Evolutionary conservation across 2,113 vertebrate genomes (phyloP).

Genomic region (Papio anubis): DNA sequence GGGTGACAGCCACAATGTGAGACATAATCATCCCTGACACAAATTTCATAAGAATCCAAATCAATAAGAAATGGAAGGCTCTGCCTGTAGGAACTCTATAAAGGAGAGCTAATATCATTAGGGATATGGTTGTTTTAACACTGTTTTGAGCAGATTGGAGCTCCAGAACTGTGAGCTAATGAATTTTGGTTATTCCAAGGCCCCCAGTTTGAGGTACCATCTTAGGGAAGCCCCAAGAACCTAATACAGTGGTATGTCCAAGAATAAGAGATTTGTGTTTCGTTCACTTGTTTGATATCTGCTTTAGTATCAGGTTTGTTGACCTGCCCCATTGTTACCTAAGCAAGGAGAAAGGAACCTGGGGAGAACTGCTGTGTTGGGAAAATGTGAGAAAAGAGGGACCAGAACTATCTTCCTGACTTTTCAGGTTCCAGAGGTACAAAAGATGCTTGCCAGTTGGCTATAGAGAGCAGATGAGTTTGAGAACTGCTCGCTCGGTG

Average conservation of each 20-base stretch:
- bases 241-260: background rate
- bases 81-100: no score
- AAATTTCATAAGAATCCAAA: background rate
- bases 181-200: background rate
- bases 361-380: background rate
- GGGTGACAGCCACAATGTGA: fast-evolving
- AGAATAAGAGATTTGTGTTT: background rate
- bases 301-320: background rate
- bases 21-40: background rate
- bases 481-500: background rate
- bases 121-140: background rate
- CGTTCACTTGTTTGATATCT: background rate
- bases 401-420: background rate
- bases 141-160: background rate
- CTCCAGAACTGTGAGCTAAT: background rate
- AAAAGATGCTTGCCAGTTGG: background rate
- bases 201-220: background rate
- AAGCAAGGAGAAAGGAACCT: background rate
- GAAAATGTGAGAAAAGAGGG: background rate
- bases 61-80: background rate
- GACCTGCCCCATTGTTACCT: background rate
- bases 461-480: background rate
- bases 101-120: background rate
- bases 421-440: background rate
- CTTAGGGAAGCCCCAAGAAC: background rate